Evolutionary conservation across 2,113 vertebrate genomes (phyloP).

Genomic region (Cygnus buccinator): DNA sequence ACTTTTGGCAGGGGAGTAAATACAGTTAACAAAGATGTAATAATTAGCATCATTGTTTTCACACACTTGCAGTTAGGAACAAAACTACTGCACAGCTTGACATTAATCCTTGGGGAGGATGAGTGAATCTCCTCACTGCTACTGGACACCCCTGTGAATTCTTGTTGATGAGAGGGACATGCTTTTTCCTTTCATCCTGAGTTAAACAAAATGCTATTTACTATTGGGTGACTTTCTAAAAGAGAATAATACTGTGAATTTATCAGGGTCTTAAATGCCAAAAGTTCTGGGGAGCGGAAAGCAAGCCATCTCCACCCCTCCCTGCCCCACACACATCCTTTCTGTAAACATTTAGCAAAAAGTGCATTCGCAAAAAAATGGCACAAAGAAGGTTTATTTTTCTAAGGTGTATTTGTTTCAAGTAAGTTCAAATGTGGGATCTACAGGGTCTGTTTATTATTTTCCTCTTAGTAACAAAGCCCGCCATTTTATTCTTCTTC

Average conservation of each 20-base stretch:
- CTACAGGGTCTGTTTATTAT: neutral
- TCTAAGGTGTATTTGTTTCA: neutral
- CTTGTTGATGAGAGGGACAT: neutral
- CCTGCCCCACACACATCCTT: neutral
- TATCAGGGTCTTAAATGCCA: neutral
- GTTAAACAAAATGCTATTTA: slow-evolving; percentile 13
- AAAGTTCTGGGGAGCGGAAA: neutral
- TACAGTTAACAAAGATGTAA: neutral
- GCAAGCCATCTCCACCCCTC: neutral
- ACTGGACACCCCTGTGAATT: slow-evolving; percentile 1
- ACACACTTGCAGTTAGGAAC: neutral
- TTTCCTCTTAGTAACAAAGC: neutral
- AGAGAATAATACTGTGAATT: neutral
- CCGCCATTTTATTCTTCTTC: neutral
- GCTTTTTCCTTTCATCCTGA: neutral
- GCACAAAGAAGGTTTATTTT: neutral
- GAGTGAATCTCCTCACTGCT: neutral
- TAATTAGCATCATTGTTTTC: neutral
- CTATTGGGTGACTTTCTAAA: neutral
- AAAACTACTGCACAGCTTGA: neutral
- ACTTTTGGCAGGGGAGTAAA: neutral
- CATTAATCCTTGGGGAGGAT: neutral
- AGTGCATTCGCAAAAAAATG: neutral
- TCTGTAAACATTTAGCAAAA: neutral
- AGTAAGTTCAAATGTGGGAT: neutral